Percentiles rank a stretch among this genome's conserved stretches.
These are phyloP conservation scores for Micromys minutus DNA, from an alignment of 2,113 vertebrate species.

Conservation along the genomic window DNA sequence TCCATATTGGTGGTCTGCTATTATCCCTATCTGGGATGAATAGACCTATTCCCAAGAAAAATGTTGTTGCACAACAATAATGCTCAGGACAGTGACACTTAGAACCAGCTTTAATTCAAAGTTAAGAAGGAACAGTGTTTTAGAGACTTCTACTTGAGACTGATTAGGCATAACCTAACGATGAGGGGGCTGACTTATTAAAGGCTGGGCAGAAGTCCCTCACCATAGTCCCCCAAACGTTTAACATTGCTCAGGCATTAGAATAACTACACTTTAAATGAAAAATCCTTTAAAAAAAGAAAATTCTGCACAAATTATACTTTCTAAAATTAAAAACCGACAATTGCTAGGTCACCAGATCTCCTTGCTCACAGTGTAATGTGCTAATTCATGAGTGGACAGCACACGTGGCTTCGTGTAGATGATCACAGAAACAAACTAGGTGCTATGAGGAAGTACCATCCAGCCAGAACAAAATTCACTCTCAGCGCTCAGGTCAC, in stretches of 20 bases:
- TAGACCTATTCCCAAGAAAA: not conserved
- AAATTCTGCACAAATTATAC: slow-evolving; percentile 24
- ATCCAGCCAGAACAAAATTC: not conserved
- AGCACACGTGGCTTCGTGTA: not conserved
- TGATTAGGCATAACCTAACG: not conserved
- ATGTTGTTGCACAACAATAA: not conserved
- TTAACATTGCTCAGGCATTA: not conserved
- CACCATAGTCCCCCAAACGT: not conserved
- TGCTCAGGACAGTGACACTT: not conserved
- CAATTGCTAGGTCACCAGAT: not conserved
- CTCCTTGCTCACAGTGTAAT: too few relatives aligned
- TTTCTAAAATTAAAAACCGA: slow-evolving; percentile 15
- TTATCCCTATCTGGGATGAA: not conserved
- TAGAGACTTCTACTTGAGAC: not conserved
- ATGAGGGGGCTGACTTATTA: not conserved
- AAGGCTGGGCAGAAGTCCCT: not conserved
- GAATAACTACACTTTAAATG: not conserved
- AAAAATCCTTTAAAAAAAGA: not conserved
- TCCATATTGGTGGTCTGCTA: not conserved
- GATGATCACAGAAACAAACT: slow-evolving; percentile 16
- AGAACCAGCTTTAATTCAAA: not conserved
- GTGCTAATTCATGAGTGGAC: not conserved
- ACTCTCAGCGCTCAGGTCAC: not conserved
- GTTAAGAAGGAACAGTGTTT: not conserved
- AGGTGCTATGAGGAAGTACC: not conserved